Evolutionary conservation across 2,888 invertebrate genomes (phyloP).

Genomic region (Invenusta paracnida): DNA sequence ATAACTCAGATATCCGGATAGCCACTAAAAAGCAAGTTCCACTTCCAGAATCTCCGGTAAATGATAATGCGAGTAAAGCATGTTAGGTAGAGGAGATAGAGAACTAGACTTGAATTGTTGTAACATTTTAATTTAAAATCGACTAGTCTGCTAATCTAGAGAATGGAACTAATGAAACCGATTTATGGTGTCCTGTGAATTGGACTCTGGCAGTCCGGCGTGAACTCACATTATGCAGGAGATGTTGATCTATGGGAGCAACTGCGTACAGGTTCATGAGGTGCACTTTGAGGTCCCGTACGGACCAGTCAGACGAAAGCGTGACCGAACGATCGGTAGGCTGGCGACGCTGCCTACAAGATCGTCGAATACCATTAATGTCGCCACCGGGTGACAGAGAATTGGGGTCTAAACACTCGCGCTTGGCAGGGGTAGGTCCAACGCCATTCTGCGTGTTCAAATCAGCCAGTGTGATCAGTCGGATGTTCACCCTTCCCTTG

Average conservation of each 20-base stretch:
- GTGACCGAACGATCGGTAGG: slow-evolving; percentile 37
- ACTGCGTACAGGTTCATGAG: slow-evolving; percentile 41
- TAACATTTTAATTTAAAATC: no score
- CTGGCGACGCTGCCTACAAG: slow-evolving; percentile 22
- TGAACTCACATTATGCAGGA: background rate
- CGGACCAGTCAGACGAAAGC: slow-evolving; percentile 36
- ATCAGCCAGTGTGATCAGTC: background rate
- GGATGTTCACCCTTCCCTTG: background rate
- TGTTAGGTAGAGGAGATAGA: no score
- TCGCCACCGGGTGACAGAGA: background rate
- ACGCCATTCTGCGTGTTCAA: background rate
- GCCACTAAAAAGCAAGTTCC: no score
- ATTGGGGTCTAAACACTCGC: background rate
- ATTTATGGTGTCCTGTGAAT: no score
- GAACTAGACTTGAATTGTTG: no score
- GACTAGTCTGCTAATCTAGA: no score
- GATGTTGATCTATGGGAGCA: slow-evolving; percentile 42
- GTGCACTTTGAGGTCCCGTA: slow-evolving; percentile 38
- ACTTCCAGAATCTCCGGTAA: no score
- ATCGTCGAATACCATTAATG: background rate
- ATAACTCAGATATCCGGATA: no score
- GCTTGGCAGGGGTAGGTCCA: background rate
- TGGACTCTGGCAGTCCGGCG: no score
- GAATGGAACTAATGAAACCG: no score
- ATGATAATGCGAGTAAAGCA: no score